Conservation (phyloP, 2,113 vertebrate genomes). For the Toxotes chatareus region DNA sequence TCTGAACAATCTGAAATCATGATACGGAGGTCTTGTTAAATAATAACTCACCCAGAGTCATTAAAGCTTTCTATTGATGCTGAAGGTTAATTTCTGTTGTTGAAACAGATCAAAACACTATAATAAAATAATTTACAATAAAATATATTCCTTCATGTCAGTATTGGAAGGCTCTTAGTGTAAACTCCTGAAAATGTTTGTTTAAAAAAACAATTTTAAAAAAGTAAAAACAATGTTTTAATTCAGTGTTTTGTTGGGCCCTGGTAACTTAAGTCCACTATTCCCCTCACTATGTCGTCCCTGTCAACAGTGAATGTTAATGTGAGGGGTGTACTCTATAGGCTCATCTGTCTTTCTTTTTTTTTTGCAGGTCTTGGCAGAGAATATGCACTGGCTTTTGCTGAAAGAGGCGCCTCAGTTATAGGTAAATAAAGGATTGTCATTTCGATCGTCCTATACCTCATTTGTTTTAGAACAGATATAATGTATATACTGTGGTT, state of each 20-base stretch:
- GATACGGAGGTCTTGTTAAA: too few relatives aligned
- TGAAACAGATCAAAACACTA: neutral
- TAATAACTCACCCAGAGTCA: neutral
- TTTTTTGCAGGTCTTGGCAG: conserved; percentile 89
- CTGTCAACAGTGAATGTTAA: neutral
- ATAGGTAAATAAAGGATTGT: conserved; percentile 87
- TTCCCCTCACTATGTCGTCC: neutral
- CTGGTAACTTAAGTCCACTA: neutral
- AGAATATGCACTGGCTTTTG: conserved; percentile 96
- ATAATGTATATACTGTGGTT: neutral
- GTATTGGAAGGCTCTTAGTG: neutral
- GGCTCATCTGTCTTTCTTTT: conserved; percentile 36
- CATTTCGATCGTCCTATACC: neutral
- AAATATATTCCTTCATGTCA: neutral
- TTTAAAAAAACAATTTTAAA: neutral
- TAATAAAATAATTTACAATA: neutral
- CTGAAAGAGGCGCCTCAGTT: conserved; percentile 94
- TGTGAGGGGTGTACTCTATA: neutral
- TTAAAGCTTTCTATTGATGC: neutral
- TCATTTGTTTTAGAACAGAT: neutral
- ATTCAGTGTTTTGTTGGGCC: neutral
- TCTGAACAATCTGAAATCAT: neutral
- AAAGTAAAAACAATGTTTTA: neutral
- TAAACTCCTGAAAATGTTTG: neutral
- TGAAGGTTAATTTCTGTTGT: neutral